A percentile compares a stretch with the other conserved stretches of the same genome.
phyloP scores from a whole-genome alignment of 2,113 vertebrate species.

The Oryzias celebensis region DNA sequence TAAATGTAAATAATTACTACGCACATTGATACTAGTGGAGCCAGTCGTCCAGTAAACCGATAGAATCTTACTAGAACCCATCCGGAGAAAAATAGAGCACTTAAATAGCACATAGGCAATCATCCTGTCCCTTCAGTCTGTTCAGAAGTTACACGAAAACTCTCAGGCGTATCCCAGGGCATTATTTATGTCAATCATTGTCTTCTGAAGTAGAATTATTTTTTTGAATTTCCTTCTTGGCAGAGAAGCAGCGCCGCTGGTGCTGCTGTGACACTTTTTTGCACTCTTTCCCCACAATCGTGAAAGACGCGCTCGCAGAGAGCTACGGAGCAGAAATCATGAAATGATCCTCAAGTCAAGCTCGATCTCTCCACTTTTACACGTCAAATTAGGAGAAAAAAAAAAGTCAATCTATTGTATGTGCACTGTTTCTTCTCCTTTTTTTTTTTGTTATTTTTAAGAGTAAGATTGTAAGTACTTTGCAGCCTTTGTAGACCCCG shows the following conservation, averaged over 20 bases:
- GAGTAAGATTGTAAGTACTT: slow-evolving; percentile 70
- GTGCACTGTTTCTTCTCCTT: slow-evolving; percentile 83
- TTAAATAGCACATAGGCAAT: slow-evolving; percentile 78
- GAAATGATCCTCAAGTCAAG: slow-evolving; percentile 85
- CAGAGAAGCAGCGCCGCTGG: slow-evolving; percentile 23
- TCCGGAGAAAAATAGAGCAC: slow-evolving; percentile 65
- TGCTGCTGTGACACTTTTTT: slow-evolving; percentile 54
- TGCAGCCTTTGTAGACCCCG: slow-evolving; percentile 88
- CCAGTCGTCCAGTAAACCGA: slow-evolving; percentile 41
- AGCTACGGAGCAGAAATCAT: slow-evolving; percentile 29
- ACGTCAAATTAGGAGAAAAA: slow-evolving; percentile 51
- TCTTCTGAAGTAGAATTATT: slow-evolving; percentile 28
- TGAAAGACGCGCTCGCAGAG: slow-evolving; percentile 47
- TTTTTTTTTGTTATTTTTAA: slow-evolving; percentile 15
- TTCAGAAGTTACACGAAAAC: slow-evolving; percentile 48
- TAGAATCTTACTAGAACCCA: slow-evolving; percentile 54
- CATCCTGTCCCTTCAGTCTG: slow-evolving; percentile 54
- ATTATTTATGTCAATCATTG: slow-evolving; percentile 64
- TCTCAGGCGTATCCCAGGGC: slow-evolving; percentile 74
- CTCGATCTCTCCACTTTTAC: slow-evolving; percentile 84
- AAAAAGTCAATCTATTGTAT: slow-evolving; percentile 81
- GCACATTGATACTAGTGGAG: slow-evolving; percentile 55
- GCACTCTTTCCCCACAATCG: slow-evolving; percentile 68
- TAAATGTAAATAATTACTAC: slow-evolving; percentile 72
- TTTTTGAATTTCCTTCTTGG: slow-evolving; percentile 15